Base-by-base conservation (phyloP, 2,113 vertebrate species). In the Tor tambroides region DNA sequence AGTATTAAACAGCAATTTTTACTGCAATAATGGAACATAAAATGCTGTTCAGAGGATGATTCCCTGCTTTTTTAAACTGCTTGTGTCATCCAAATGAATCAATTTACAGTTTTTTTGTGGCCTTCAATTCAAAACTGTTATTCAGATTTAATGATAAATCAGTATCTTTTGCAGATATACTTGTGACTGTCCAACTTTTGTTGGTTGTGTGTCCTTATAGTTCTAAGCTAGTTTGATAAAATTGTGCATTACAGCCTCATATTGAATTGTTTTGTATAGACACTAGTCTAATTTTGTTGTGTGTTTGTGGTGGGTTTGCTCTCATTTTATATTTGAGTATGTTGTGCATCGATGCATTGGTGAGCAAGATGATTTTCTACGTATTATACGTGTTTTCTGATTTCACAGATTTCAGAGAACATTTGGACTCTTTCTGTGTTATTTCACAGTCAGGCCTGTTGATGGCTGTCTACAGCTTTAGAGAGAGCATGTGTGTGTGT, bases 391-490 rank as follows among this genome's bases (percentile, higher is more conserved):
- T 49, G 46, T 59, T 59, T 67, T 67, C 6, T 32, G 28, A 65
- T 65, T 65, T 35, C 67, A 35, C 17, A 71, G 75, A 51, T 28
- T 30, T 28, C 43, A 19, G 12, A 77, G 14, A 14, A 46, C n/a
- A 77, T 67, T 67, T 81, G 79, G 32, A 21, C 41, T 23, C 41
- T 46, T 23, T 30, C 23, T 30, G 56, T 82, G 80, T 82, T 82
- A 30, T 82, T 82, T 82, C 80, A 56, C 21, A 30, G 43, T 54
- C 65, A 84, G 82, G 49, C 28, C 63, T 84, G 43, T 51, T 51
- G 82, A 84, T 69, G 43, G 63, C 59, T 69, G 63, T 65, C 59
- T 83, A 49, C 17, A 72, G 63, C 63, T 49, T 15, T 84, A 11
- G 67, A 56, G 43, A 28, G 59, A 38, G 30, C 28, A n/a, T 17